phyloP scores from a whole-genome alignment of 2,797 vertebrate species.

The Myoxocephalus aenaeus region DNA sequence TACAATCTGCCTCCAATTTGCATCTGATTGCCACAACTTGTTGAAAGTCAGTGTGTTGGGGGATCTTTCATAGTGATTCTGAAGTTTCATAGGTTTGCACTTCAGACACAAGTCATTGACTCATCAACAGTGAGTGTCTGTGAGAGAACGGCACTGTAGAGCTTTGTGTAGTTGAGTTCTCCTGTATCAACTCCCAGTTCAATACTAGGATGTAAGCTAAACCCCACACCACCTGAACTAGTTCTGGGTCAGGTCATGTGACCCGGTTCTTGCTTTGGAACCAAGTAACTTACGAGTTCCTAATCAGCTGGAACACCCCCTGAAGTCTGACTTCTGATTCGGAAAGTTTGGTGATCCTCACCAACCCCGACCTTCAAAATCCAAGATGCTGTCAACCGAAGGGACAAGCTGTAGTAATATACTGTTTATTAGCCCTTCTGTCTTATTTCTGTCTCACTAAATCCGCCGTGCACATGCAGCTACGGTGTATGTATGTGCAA shows the following conservation, averaged over 20 bases:
- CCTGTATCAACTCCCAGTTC: neutral
- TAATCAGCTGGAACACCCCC: too few relatives aligned
- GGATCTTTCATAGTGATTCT: neutral
- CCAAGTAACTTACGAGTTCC: too few relatives aligned
- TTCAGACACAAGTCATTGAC: constrained; percentile 14
- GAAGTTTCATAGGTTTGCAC: neutral
- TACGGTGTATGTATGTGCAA: too few relatives aligned
- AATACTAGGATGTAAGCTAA: neutral
- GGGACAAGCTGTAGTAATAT: neutral
- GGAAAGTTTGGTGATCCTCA: too few relatives aligned
- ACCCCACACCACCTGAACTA: neutral
- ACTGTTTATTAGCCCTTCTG: neutral
- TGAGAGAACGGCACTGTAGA: neutral
- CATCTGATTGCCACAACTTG: neutral
- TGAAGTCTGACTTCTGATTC: too few relatives aligned
- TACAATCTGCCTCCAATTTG: neutral
- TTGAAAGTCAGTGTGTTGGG: neutral
- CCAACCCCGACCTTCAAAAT: neutral
- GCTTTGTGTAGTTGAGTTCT: neutral
- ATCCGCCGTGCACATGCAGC: neutral
- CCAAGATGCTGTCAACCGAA: neutral
- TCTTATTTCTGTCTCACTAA: neutral
- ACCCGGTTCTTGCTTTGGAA: neutral
- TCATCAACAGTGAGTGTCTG: neutral
- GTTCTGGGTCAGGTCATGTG: too few relatives aligned